These are phyloP conservation scores for Microcebus murinus DNA, from an alignment of 2,113 vertebrate genomes.

Conservation along the genomic window DNA sequence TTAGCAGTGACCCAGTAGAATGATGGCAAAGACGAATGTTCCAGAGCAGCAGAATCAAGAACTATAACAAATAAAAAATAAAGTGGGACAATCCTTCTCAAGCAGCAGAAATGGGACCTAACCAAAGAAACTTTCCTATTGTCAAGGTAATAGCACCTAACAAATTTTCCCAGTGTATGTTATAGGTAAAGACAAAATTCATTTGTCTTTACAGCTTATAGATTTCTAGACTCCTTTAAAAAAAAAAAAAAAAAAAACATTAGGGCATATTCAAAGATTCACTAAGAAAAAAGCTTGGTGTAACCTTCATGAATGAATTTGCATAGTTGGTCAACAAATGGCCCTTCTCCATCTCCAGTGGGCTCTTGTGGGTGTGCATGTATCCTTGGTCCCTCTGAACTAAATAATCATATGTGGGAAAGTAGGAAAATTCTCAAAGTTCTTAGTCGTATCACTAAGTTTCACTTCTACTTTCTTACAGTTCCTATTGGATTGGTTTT, in stretches of 20 bases:
- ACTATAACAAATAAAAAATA: background rate
- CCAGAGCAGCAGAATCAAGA: background rate
- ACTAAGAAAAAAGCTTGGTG: background rate
- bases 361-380: background rate
- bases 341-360: background rate
- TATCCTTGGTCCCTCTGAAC: background rate
- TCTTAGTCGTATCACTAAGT: background rate
- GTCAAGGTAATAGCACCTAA: background rate
- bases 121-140: background rate
- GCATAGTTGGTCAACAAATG: background rate
- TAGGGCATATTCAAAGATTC: background rate
- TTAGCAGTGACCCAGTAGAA: too few species aligned
- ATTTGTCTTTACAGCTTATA: background rate
- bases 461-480: background rate
- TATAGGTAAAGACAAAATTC: background rate
- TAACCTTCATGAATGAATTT: background rate
- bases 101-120: background rate
- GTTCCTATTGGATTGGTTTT: background rate
- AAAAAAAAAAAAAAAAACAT: too few species aligned
- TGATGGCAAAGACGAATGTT: background rate
- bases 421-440: background rate
- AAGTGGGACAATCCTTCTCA: background rate
- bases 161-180: background rate
- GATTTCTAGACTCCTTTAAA: background rate
- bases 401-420: background rate